Percentiles rank a stretch among this genome's conserved stretches.
Conservation (phyloP, 2,888 invertebrate genomes). For the Cactoblastis cactorum region DNA sequence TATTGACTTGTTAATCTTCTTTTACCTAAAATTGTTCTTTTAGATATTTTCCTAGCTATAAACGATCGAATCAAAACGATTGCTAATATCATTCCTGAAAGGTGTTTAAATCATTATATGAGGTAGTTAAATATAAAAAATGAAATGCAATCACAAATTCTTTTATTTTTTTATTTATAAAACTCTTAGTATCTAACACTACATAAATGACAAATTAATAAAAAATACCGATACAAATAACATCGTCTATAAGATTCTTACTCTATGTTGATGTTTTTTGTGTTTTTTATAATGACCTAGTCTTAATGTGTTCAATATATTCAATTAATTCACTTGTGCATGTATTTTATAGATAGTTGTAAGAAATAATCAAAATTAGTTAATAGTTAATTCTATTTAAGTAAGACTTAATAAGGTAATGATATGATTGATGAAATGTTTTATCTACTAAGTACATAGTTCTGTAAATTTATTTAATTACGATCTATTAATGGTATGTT, state of each 20-base stretch:
- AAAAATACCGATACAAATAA: slow-evolving; percentile 26
- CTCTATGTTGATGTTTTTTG: slow-evolving; percentile 16
- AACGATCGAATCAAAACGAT: too few species aligned
- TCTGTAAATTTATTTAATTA: not conserved
- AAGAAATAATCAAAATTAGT: too few species aligned
- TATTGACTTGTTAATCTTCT: not conserved
- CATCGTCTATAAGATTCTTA: slow-evolving; percentile 22
- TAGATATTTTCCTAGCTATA: too few species aligned
- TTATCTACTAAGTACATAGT: slow-evolving; percentile 9
- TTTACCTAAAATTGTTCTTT: too few species aligned
- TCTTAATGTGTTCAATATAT: slow-evolving; percentile 12
- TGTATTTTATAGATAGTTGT: slow-evolving; percentile 27
- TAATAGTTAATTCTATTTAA: slow-evolving; percentile 38
- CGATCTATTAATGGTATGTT: not conserved
- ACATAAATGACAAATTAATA: slow-evolving; percentile 27
- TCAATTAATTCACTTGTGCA: slow-evolving; percentile 30
- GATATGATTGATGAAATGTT: slow-evolving; percentile 59
- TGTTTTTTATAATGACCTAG: not conserved
- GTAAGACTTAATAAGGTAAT: slow-evolving; percentile 52
- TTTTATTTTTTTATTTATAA: slow-evolving; percentile 27
- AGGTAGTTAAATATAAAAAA: too few species aligned
- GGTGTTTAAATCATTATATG: too few species aligned
- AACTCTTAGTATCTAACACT: slow-evolving; percentile 28
- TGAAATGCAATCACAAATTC: slow-evolving; percentile 5
- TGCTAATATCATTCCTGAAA: too few species aligned